Base-by-base conservation (phyloP, 35 echinoderm and acorn worm species). In the Chiridota heheva region DNA sequence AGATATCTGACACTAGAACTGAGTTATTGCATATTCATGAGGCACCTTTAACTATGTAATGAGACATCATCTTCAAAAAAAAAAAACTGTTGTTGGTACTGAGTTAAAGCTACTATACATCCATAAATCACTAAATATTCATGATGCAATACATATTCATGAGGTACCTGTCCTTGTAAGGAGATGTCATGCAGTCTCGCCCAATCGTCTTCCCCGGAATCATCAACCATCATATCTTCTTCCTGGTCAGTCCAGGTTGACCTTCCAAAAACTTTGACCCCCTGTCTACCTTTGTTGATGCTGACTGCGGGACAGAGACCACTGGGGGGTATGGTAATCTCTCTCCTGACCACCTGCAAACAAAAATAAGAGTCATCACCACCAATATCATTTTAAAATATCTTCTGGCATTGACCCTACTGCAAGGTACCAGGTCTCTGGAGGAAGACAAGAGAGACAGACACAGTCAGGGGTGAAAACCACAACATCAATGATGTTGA, bases 141-240 rank as follows among this genome's bases (percentile, higher is more conserved):
- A 8, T 51, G 47, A 51, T 12, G n/a, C n/a, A 12, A 12, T 51
- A 12, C 8, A 51, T 51, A 51, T 51, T 51, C n/a, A n/a, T n/a
- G n/a, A n/a, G n/a, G 40, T 77, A 98, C 95, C 85, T 88, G 95
- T 84, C 95, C 95, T 44, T 98, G 86, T 4, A 88, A 49, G 1
- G 81, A 62, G 2, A 91, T 89, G 70, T 98, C 89, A 80, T 98
- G 85, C 33, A 98, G 53, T 73, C 95, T 70, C 12, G 80, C 80
- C 95, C 95, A 98, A 22, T 90, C 87, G 24, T 98, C 84, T 38
- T 90, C 87, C 28, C 81, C 70, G 28, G 78, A 80, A 42, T 84
- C 82, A 36, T 92, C 95, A 44, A 98, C 78, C 89, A 98, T 74
- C 64, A 96, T 98, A 24, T 98, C 86, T 32, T 98, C 95, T 49